These are phyloP conservation scores for Drosophila rubida DNA, from an alignment of 2,888 invertebrate species.

Conservation along the genomic window DNA sequence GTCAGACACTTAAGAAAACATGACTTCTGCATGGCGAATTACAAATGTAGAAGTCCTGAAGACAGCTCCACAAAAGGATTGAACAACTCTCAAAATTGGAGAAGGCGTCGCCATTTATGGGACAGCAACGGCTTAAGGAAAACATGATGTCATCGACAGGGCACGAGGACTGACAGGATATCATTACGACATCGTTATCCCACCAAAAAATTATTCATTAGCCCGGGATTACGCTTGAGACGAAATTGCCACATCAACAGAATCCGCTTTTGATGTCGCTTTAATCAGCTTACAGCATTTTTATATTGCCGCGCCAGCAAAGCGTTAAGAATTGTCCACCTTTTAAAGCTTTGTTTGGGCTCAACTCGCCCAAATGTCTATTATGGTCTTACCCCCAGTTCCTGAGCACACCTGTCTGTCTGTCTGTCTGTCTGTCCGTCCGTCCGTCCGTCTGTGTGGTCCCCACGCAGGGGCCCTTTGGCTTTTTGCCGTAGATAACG, in stretches of 20 bases:
- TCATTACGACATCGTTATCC: constrained; percentile 60
- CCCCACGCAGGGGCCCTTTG: constrained; percentile 53
- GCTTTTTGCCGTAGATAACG: constrained; percentile 64
- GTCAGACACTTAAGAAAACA: constrained; percentile 75
- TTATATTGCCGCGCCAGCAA: constrained; percentile 33
- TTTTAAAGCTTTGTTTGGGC: constrained; percentile 57
- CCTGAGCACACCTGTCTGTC: too few relatives aligned
- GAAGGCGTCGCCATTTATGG: constrained; percentile 17
- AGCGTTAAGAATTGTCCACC: constrained; percentile 32
- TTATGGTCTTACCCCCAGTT: constrained; percentile 41
- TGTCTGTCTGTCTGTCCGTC: too few relatives aligned
- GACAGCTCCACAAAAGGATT: constrained; percentile 44
- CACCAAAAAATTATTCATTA: constrained; percentile 57
- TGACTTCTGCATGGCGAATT: constrained; percentile 54
- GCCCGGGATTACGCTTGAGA: constrained; percentile 32
- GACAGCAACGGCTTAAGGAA: constrained; percentile 34
- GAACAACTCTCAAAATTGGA: constrained; percentile 7
- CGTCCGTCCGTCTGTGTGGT: constrained; percentile 24
- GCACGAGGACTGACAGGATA: constrained; percentile 45
- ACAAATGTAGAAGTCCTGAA: constrained; percentile 11
- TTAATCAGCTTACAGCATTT: constrained; percentile 57
- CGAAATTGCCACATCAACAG: constrained; percentile 35
- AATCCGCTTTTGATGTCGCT: constrained; percentile 48
- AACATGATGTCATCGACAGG: constrained; percentile 58
- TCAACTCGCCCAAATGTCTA: constrained; percentile 44